Conservation (phyloP, 1,140 invertebrate species). For the Trissolcus basalis region DNA sequence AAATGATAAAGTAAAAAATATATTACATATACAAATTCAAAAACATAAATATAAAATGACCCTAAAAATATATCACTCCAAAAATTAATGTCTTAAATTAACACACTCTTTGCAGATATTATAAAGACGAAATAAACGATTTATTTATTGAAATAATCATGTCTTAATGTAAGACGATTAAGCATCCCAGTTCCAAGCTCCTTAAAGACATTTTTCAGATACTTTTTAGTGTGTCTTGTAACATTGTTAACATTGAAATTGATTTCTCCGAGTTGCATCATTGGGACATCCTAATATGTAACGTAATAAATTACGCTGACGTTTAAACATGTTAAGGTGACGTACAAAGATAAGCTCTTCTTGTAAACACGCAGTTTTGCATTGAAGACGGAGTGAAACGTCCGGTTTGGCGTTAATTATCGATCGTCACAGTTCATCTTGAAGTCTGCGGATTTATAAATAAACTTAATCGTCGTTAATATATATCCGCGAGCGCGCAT, state of each 20-base stretch:
- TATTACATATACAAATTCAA: no score
- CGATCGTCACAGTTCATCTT: conserved; percentile 17
- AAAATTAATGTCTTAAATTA: no score
- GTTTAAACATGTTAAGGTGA: conserved; percentile 52
- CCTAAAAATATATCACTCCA: no score
- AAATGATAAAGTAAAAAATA: no score
- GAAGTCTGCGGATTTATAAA: conserved; percentile 19
- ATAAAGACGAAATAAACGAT: no score
- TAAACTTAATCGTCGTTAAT: conserved; percentile 25
- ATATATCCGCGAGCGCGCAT: conserved; percentile 9
- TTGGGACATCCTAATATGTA: conserved; percentile 36
- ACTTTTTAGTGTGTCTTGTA: background rate
- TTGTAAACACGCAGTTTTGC: conserved; percentile 48
- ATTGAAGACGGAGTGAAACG: conserved; percentile 50
- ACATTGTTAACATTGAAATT: conserved; percentile 8
- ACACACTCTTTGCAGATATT: no score
- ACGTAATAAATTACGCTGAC: conserved; percentile 53
- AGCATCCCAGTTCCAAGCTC: no score
- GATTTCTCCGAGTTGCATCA: conserved; percentile 4
- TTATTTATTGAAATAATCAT: no score
- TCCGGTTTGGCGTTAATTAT: conserved; percentile 52
- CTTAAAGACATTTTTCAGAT: no score
- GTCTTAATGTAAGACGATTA: no score
- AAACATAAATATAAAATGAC: no score
- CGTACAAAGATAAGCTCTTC: conserved; percentile 47